These are phyloP conservation scores for Lithophane ornitopus DNA, from an alignment of 2,888 invertebrate genomes.

Conservation along the genomic window DNA sequence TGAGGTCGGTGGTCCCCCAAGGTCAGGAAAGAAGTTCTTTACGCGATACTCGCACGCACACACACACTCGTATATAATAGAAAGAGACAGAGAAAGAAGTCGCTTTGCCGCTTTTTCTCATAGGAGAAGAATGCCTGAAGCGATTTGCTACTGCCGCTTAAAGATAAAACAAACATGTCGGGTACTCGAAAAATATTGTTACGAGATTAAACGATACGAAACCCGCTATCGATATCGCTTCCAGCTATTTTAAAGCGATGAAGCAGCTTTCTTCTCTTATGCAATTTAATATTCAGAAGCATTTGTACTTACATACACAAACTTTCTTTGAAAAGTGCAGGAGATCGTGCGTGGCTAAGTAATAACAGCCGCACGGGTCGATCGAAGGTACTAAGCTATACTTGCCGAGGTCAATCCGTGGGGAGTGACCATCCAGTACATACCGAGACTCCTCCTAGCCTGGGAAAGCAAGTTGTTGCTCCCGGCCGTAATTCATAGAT, in stretches of 20 bases:
- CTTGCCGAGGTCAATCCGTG: neutral
- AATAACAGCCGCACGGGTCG: neutral
- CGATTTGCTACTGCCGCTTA: slow-evolving; percentile 33
- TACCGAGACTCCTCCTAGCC: too few species aligned
- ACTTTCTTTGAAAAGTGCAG: neutral
- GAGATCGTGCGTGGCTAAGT: neutral
- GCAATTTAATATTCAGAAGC: neutral
- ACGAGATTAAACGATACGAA: slow-evolving; percentile 23
- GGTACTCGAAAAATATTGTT: slow-evolving; percentile 35
- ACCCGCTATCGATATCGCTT: slow-evolving; percentile 33
- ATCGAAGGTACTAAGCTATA: neutral
- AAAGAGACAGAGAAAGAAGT: neutral
- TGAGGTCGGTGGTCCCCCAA: neutral
- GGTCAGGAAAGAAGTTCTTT: neutral
- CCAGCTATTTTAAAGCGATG: slow-evolving; percentile 24
- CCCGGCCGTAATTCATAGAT: neutral
- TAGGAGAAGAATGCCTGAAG: slow-evolving; percentile 30
- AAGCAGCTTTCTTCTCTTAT: slow-evolving; percentile 15
- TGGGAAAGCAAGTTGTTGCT: neutral
- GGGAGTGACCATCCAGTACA: neutral
- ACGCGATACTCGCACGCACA: neutral
- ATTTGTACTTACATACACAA: neutral
- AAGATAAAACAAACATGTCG: slow-evolving; percentile 50
- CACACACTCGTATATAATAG: neutral
- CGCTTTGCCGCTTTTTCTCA: slow-evolving; percentile 24